Base-by-base conservation (phyloP, 1,140 invertebrate species). In the Augochlora pura region DNA sequence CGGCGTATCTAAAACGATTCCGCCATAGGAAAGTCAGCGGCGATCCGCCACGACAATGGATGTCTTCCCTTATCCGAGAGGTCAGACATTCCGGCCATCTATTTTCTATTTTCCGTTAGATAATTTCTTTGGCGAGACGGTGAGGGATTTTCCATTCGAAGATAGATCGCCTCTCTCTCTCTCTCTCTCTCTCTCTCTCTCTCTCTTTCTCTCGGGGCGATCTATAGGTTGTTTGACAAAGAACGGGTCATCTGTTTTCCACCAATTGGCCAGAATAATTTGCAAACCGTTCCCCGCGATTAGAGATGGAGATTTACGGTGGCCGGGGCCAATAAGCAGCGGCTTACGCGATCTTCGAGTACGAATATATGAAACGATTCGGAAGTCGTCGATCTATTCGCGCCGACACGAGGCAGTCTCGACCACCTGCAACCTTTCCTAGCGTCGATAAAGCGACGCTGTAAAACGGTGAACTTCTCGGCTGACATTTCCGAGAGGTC, bases 381-480 rank as follows among this genome's bases (percentile, higher is more conserved):
- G 21, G 21, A 21, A n/a, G 54, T 2, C 59, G 16, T 7, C 9
- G 18, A 49, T 25, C 21, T 71, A 60, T 71, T 60, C 18, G 46
- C 69, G 1, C 32, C 32, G 32, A 32, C 21, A 0, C 23, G 1
- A n/a, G n/a, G 21, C 25, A 38, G 32, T 52, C 27, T 25, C n/a
- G 25, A 6, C 25, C 46, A 49, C 25, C 42, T 27, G 59, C 25
- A 63, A 72, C 70, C 70, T 72, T 72, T 63, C 59, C 59, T 18
- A 49, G 18, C 39, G 6, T 32, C 42, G 6, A 64, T 73, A 73
- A 73, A 73, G 18, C 25, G 12, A 52, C 71, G 42, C 60, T 2
- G 18, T 73, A 65, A 74, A 74, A 65, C 16, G 23, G 18, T 65
- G 72, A 74, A 74, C 62, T 65, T 74, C 62, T 65, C 52, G 27